Conservation (phyloP, 2,888 invertebrate species). For the Agonopterix alstromeriana region DNA sequence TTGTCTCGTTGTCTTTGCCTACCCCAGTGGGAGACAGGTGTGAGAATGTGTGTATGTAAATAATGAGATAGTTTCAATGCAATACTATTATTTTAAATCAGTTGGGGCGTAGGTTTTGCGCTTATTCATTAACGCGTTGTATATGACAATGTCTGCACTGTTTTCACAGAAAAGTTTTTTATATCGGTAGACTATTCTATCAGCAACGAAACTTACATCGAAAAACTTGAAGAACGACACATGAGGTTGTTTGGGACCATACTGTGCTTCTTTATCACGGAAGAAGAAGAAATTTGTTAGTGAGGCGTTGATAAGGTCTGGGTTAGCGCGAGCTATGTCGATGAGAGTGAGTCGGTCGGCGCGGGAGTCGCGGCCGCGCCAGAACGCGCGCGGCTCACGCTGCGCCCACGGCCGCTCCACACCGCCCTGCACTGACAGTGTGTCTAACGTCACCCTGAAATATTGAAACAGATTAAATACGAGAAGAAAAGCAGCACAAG, state of each 20-base stretch:
- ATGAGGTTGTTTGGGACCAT: slow-evolving; percentile 90
- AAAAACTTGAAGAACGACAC: slow-evolving; percentile 96
- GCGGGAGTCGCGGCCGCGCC: slow-evolving; percentile 96
- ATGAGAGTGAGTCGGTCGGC: slow-evolving; percentile 89
- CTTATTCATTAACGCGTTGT: too few species aligned
- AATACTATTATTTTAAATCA: too few species aligned
- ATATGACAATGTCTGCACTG: too few species aligned
- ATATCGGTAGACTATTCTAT: background rate
- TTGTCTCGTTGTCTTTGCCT: too few species aligned
- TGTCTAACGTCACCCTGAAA: slow-evolving; percentile 89
- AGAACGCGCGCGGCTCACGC: slow-evolving; percentile 87
- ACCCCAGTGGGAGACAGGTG: too few species aligned
- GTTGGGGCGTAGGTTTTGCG: too few species aligned
- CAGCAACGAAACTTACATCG: slow-evolving; percentile 80
- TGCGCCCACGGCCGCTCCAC: slow-evolving; percentile 82
- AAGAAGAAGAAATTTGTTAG: slow-evolving; percentile 98
- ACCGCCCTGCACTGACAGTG: slow-evolving; percentile 92
- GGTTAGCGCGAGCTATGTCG: slow-evolving; percentile 81
- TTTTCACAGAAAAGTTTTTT: too few species aligned
- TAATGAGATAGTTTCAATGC: too few species aligned
- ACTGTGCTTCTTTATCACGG: slow-evolving; percentile 86
- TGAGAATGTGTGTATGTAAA: too few species aligned
- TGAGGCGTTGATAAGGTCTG: slow-evolving; percentile 91
- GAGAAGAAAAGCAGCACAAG: too few species aligned
- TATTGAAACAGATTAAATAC: background rate